Base-by-base conservation (phyloP, 2,113 vertebrate species). In the Zapornia atra region DNA sequence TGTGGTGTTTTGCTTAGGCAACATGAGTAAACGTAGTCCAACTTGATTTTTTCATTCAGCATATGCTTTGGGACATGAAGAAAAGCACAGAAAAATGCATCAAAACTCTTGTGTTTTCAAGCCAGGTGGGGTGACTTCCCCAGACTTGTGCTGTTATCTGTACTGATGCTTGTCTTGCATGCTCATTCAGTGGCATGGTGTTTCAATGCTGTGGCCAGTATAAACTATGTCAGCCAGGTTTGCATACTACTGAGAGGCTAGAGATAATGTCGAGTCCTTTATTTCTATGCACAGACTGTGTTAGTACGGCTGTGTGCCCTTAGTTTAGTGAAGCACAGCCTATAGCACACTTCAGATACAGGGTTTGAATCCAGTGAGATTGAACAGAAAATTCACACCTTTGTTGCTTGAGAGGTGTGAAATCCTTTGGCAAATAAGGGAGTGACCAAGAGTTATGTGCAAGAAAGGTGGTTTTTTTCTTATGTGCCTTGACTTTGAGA, bases 161-260 rank as follows among this genome's bases (percentile, higher is more conserved):
- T 50, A 19, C 38, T 15, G n/a, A n/a, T 50, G 44, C 12, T 86
- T 40, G 15, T 25, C 25, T 44, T 79, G 34, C 9, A 25, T 0
- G 0, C 70, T 63, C 29, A n/a, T 36, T 16, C 69, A 68, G 12
- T 68, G 59, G 40, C 26, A 15, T 4, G 8, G 1, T 26, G 9
- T 54, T 84, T 84, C 40, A 29, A 0, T 17, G 9, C 17, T 48
- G 48, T 57, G 46, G 53, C 59, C n/a, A 82, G 31, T 48, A 9
- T 75, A 12, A 51, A 50, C 64, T 38, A 3, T 8, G 5, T 42
- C 29, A 38, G 6, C 24, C 33, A 44, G 60, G 25, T 24, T 60
- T 29, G 2, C 0, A 0, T 64, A 13, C 50, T 60, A 16, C 12
- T 4, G 3, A 33, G 50, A 73, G 36, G 11, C 17, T 69, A 54